A percentile compares a stretch with the other conserved stretches of the same genome.
Evolutionary conservation across 2,888 invertebrate species (phyloP).

Genomic region (Odontothrips loti): DNA sequence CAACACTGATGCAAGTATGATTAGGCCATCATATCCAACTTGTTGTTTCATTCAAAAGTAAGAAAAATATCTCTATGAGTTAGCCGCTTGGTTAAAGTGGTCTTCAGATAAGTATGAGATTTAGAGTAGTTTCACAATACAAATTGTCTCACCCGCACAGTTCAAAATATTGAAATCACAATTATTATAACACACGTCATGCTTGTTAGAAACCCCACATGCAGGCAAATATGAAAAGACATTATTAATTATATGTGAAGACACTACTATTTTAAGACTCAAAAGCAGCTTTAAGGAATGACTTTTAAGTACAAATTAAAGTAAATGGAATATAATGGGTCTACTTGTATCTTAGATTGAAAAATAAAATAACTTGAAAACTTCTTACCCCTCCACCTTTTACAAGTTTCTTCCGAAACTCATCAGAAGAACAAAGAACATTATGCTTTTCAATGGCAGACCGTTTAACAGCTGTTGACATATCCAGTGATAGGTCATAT

Average conservation of each 20-base stretch:
- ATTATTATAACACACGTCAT: neutral
- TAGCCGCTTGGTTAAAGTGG: too few relatives aligned
- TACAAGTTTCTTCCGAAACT: constrained; percentile 79
- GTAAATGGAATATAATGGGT: neutral
- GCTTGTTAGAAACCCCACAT: neutral
- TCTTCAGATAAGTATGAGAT: too few relatives aligned
- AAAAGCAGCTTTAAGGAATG: neutral
- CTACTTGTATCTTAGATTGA: neutral
- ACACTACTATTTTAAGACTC: neutral
- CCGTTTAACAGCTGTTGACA: constrained; percentile 66
- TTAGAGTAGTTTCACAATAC: too few relatives aligned
- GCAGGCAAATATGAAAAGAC: neutral
- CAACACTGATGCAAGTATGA: too few relatives aligned
- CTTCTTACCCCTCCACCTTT: constrained; percentile 75
- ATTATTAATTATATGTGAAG: too few relatives aligned
- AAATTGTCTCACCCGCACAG: too few relatives aligned
- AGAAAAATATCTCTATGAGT: too few relatives aligned
- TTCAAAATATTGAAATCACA: too few relatives aligned
- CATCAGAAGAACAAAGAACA: constrained; percentile 81
- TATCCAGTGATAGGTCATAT: constrained; percentile 80
- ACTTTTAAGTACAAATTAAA: neutral
- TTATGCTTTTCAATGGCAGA: constrained; percentile 76
- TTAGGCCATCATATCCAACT: too few relatives aligned
- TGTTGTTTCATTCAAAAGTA: too few relatives aligned
- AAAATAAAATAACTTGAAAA: neutral